Percentiles rank a stretch among this genome's conserved stretches.
Conservation (phyloP, 2,113 vertebrate genomes). For the Ophiodon elongatus region DNA sequence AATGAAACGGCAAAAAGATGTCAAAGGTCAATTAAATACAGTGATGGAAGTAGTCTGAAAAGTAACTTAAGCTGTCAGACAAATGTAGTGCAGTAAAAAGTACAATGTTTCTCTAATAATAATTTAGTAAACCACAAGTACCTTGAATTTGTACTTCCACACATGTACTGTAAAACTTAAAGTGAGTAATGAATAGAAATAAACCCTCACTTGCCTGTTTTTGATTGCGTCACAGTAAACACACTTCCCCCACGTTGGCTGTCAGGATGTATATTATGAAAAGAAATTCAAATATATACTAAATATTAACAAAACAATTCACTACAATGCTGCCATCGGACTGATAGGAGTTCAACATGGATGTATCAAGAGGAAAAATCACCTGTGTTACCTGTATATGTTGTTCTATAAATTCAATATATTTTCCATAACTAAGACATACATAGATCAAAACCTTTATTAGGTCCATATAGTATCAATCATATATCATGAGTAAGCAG, state of each 20-base stretch:
- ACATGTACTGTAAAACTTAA: not conserved
- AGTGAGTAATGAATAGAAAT: not conserved
- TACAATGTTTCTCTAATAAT: not conserved
- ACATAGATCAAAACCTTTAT: not conserved
- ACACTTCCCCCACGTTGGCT: constrained; percentile 70
- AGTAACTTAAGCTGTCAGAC: not conserved
- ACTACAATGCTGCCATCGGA: not conserved
- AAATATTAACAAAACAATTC: not conserved
- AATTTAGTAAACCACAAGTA: not conserved
- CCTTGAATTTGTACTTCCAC: not conserved
- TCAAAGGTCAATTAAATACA: not conserved
- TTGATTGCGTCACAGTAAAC: constrained; percentile 70
- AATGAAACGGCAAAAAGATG: not conserved
- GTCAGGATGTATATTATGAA: not conserved
- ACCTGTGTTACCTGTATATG: not conserved
- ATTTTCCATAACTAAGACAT: not conserved
- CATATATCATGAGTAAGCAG: not conserved
- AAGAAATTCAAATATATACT: not conserved
- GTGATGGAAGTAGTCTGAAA: not conserved
- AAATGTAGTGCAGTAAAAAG: not conserved
- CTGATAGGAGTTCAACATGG: not conserved
- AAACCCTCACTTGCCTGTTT: constrained; percentile 54
- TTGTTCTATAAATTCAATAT: not conserved
- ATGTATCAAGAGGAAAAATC: not conserved
- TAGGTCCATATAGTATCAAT: not conserved